phyloP scores from a whole-genome alignment of 2,888 invertebrate species.

The Platycheirus rosarum region DNA sequence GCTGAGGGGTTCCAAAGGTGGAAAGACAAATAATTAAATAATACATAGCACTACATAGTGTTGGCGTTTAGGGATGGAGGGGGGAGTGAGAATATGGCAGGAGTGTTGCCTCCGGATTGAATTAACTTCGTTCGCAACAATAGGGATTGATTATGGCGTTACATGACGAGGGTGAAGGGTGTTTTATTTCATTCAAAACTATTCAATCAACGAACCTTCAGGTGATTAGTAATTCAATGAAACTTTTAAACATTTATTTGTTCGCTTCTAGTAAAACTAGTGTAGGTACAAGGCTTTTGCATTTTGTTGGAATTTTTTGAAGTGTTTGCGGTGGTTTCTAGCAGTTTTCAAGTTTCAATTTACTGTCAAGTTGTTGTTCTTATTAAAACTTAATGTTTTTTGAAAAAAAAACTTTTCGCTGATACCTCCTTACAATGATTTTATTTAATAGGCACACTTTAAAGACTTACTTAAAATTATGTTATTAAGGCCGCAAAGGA shows the following conservation, averaged over 20 bases:
- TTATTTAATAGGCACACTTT: too few relatives aligned
- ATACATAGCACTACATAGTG: conserved; percentile 37
- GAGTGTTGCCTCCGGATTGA: conserved; percentile 45
- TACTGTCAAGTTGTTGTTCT: too few relatives aligned
- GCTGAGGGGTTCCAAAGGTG: background rate
- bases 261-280: conserved; percentile 12
- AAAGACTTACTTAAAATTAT: too few relatives aligned
- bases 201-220: background rate
- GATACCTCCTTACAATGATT: too few relatives aligned
- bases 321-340: too few relatives aligned
- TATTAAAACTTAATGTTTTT: too few relatives aligned
- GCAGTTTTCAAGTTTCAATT: too few relatives aligned
- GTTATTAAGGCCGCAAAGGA: too few relatives aligned
- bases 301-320: conserved; percentile 19
- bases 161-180: background rate
- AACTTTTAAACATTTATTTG: conserved; percentile 26
- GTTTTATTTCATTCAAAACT: background rate
- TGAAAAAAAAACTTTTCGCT: too few relatives aligned
- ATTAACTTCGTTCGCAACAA: conserved; percentile 37
- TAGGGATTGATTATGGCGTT: conserved; percentile 12
- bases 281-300: conserved; percentile 3
- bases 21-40: conserved; percentile 65
- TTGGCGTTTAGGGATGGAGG: too few relatives aligned
- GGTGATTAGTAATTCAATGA: conserved; percentile 56
- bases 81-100: background rate